Conservation (phyloP, 1,140 invertebrate species). For the Oryctes rhinoceros region DNA sequence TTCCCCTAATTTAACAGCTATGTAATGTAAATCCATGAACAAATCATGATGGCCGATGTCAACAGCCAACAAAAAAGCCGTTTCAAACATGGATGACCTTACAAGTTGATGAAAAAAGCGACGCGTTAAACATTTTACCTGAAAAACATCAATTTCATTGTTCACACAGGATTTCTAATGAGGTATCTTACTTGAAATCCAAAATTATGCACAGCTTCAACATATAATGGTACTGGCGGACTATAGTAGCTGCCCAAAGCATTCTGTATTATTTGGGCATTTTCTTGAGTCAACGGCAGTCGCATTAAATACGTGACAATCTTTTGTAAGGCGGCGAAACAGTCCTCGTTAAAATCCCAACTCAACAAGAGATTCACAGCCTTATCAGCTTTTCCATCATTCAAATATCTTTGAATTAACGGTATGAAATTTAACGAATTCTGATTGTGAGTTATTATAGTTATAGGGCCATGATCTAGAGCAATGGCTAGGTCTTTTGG, state of each 20-base stretch:
- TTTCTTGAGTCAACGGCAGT: constrained; percentile 70
- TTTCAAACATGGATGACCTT: constrained; percentile 81
- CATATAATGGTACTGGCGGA: constrained; percentile 69
- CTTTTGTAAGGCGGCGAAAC: constrained; percentile 73
- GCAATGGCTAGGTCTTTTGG: constrained; percentile 62
- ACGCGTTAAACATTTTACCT: constrained; percentile 77
- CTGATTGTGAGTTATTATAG: constrained; percentile 53
- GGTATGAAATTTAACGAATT: constrained; percentile 60
- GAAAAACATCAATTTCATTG: constrained; percentile 46
- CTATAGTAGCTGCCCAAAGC: constrained; percentile 77
- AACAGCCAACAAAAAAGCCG: constrained; percentile 85
- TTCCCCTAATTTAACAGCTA: constrained; percentile 74
- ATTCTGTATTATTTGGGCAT: constrained; percentile 72
- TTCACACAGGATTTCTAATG: background rate
- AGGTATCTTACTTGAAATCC: constrained; percentile 50
- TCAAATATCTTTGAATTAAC: constrained; percentile 71
- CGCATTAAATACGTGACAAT: constrained; percentile 77
- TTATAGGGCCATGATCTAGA: constrained; percentile 69
- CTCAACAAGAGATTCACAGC: constrained; percentile 75
- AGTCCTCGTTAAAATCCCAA: constrained; percentile 76
- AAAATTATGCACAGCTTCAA: constrained; percentile 68
- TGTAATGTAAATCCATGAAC: constrained; percentile 85
- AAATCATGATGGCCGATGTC: constrained; percentile 84
- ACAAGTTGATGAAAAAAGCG: constrained; percentile 82
- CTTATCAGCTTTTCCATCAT: constrained; percentile 70